Conservation (phyloP, 1,140 invertebrate species). For the Stegodyphus mimosarum region DNA sequence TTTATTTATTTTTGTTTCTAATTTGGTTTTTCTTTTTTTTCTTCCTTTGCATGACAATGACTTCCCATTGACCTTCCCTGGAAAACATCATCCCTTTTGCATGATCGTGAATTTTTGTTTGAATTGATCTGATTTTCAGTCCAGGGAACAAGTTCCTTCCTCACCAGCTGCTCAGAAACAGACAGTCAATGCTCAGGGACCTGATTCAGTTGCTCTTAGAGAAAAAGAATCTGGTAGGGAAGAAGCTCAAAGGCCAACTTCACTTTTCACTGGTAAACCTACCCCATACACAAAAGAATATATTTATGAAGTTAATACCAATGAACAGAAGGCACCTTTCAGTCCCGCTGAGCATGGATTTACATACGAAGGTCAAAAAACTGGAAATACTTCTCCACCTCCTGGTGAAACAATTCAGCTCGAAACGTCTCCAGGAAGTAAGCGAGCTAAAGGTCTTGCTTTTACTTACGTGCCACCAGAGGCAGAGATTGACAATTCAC, state of each 20-base stretch:
- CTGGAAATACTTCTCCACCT: conserved; percentile 34
- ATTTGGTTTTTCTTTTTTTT: conserved; percentile 41
- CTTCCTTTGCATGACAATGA: conserved; percentile 48
- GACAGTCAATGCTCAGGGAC: neutral
- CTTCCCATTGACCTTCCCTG: conserved; percentile 23
- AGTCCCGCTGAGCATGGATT: conserved; percentile 62
- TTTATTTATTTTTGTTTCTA: conserved; percentile 38
- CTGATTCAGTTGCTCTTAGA: neutral
- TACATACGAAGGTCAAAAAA: conserved; percentile 60
- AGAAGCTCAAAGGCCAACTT: conserved; percentile 48
- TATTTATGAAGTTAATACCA: conserved; percentile 59
- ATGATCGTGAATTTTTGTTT: conserved; percentile 50
- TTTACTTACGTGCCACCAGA: conserved; percentile 63
- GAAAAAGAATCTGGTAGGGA: neutral
- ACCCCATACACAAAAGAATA: conserved; percentile 63
- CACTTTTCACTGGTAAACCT: conserved; percentile 55
- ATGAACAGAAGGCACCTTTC: conserved; percentile 42
- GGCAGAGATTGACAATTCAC: conserved; percentile 11
- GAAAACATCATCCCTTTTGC: conserved; percentile 49
- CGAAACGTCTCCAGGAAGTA: conserved; percentile 28
- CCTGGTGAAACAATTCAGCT: conserved; percentile 23
- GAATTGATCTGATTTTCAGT: conserved; percentile 50
- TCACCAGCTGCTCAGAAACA: conserved; percentile 8
- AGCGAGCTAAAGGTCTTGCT: conserved; percentile 61
- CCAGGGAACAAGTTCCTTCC: conserved; percentile 18